Evolutionary conservation across 1,140 invertebrate species (phyloP), one percentile per base, ranked within the genome.

Genomic region (Polypedilum vanderplanki): DNA sequence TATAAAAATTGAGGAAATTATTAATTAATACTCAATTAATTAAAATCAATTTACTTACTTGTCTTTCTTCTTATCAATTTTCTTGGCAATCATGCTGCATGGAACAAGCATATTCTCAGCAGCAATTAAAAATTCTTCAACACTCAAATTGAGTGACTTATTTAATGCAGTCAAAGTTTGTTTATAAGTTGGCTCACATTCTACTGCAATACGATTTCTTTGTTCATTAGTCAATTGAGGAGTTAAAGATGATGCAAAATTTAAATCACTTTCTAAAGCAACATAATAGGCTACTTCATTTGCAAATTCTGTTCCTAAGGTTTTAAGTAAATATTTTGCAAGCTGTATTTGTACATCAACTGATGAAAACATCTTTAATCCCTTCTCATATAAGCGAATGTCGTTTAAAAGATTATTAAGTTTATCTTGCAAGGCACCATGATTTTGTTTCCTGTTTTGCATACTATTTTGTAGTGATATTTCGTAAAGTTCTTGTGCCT

Each of bases 41-140:
- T 75, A 76, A 73, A 57, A 40, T 40, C 40, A 18, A 73, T 80
- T 18, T 41, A 76, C 74, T 78, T 82, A 87, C 83, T 88, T 89
- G 84, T 96, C 93, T 80, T 92, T 93, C 79, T 93, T 95, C 79
- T 94, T 94, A 81, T 96, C 93, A 75, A 89, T 87, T 84, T 97
- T 97, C 78, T 91, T 94, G 57, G 95, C 82, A 76, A 95, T 87
- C 84, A 97, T 90, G 77, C 93, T 93, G 80, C 93, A 91, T 76
- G 86, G 85, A 40, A 87, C 84, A 77, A 96, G 85, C 10, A 90
- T 88, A 7, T 85, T 81, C 79, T 97, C 94, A 74, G 91, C 83
- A 8, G 86, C 83, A 76, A 86, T 85, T 75, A 93, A 87, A 82
- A 97, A 97, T 3, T 93, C 90, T 46, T 96, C 94, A 75, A 89